Base-by-base conservation (phyloP, 2,888 invertebrate genomes). In the Patella depressa region DNA sequence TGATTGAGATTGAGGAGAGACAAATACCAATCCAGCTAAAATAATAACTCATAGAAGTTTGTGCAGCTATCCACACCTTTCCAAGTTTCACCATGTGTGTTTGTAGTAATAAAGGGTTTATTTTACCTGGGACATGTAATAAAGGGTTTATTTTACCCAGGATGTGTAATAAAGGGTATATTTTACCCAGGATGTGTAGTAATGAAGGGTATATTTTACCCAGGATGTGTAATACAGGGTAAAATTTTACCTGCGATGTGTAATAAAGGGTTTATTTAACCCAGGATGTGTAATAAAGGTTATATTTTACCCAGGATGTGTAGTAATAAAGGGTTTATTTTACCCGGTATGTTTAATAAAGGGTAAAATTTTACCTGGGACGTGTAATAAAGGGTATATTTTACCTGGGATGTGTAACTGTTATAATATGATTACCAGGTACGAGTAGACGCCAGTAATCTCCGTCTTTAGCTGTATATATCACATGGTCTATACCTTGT, bases 381-480 rank as follows among this genome's bases (percentile, higher is more conserved):
- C 0, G 96, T 95, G 7, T 34, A 45, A 45, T 9, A 5, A 45
- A 45, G 45, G 7, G 9, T 45, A 45, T 45, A 45, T 9, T 87
- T 79, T 79, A 91, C 91, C 89, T 88, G 19, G 82, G 81, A 15
- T 85, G 83, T 9, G 83, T 79, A 0, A 95, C 96, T 81, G 94
- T 94, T 82, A 98, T 93, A 53, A 93, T 93, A 91, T 98, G 99
- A 5, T 93, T 93, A 80, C 98, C 98, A 0, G 98, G 98, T 24
- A 96, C 92, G 53, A 99, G 93, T 73, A 99, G 93, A 79, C 99
- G 93, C 98, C 99, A 99, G 92, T 95, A 99, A 91, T 98, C 97
- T 7, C 99, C 99, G 29, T 94, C 93, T 70, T 93, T 93, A 0
- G 96, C 96, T 0, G 96, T 95, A 1, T 94, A 94, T 15, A 99